Evolutionary conservation across 2,797 vertebrate species (phyloP).

Genomic region (Anas georgica): DNA sequence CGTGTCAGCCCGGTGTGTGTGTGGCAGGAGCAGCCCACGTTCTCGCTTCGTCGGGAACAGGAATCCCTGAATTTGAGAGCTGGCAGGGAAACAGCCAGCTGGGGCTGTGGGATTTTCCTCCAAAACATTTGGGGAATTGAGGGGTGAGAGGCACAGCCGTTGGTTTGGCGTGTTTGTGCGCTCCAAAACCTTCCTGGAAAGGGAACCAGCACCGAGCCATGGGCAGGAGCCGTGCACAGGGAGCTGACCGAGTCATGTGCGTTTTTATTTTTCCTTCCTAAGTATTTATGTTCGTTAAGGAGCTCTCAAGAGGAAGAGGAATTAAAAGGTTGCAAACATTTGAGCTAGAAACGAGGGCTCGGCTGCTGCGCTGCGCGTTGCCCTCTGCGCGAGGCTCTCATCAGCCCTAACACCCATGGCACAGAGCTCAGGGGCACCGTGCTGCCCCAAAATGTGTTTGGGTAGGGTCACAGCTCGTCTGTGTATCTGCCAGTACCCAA

Average conservation of each 20-base stretch:
- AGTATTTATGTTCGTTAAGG: conserved; percentile 22
- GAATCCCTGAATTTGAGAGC: neutral
- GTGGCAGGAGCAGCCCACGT: rapidly evolving
- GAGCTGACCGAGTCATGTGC: rapidly evolving
- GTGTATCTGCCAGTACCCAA: rapidly evolving
- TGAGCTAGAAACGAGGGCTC: neutral
- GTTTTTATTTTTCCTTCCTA: neutral
- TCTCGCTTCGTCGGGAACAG: neutral
- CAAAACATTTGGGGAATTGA: neutral
- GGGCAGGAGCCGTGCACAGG: neutral
- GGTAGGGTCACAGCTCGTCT: neutral
- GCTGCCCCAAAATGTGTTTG: neutral
- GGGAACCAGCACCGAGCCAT: rapidly evolving
- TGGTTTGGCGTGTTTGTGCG: rapidly evolving
- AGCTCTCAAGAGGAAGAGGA: conserved; percentile 52
- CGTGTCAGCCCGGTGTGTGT: rapidly evolving
- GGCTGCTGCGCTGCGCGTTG: neutral
- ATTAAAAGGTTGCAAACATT: conserved; percentile 18
- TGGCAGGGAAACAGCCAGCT: neutral
- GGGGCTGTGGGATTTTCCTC: neutral
- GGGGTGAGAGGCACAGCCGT: neutral
- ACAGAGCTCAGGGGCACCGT: neutral
- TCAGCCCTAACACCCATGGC: neutral
- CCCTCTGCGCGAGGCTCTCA: rapidly evolving
- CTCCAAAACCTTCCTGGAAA: neutral